These are phyloP conservation scores for Dendrolimus kikuchii DNA, from an alignment of 1,140 invertebrate species.

Conservation along the genomic window DNA sequence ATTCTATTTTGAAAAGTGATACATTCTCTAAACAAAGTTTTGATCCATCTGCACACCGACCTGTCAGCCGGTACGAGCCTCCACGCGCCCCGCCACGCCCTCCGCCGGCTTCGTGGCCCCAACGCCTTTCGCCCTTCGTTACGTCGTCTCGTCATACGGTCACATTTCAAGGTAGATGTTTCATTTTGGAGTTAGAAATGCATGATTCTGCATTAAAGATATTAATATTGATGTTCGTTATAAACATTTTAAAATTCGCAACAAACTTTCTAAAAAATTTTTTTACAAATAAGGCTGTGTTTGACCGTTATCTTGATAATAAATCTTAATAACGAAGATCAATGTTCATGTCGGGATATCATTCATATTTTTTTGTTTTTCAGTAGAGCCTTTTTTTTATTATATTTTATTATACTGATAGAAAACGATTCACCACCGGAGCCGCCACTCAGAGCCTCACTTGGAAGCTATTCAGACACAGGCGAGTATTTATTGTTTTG, in stretches of 20 bases:
- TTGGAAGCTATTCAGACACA: conserved; percentile 74
- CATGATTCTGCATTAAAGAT: conserved; percentile 19
- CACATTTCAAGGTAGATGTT: conserved; percentile 83
- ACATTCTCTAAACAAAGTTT: conserved; percentile 80
- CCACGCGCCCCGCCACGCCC: conserved; percentile 67
- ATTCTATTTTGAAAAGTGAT: conserved; percentile 78
- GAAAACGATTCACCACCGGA: conserved; percentile 77
- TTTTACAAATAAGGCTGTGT: too few relatives aligned
- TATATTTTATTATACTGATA: conserved; percentile 70
- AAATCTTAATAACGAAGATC: conserved; percentile 13
- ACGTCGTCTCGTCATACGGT: conserved; percentile 76
- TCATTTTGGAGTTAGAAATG: conserved; percentile 50
- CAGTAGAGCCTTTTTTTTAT: conserved; percentile 26
- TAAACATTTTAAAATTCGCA: too few relatives aligned
- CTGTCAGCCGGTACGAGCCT: conserved; percentile 84
- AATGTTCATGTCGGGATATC: conserved; percentile 17
- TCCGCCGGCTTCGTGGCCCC: conserved; percentile 61
- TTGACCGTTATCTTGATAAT: too few relatives aligned
- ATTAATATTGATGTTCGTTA: conserved; percentile 29
- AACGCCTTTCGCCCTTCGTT: conserved; percentile 66
- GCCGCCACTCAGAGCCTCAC: conserved; percentile 76
- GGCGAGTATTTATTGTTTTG: conserved; percentile 59
- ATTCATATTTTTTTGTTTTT: conserved; percentile 33
- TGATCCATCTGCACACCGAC: conserved; percentile 82
- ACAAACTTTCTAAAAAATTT: too few relatives aligned